These are phyloP conservation scores for Ariopsis seemanni DNA, from an alignment of 2,113 vertebrate species.

Conservation along the genomic window DNA sequence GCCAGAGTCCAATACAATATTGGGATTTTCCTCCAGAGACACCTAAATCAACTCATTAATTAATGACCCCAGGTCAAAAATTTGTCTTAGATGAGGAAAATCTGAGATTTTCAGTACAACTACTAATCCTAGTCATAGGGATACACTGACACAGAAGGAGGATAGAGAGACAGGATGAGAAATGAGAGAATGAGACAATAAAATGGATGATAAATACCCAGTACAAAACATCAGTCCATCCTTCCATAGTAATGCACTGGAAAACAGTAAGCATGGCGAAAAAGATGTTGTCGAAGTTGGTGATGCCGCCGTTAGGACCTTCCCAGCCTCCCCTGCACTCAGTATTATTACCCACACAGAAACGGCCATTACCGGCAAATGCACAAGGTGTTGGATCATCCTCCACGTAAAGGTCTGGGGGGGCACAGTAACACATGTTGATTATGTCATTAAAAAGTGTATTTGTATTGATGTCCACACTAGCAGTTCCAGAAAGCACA, in stretches of 20 bases:
- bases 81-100: neutral
- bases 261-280: constrained; percentile 92
- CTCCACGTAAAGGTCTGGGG: constrained; percentile 77
- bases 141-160: neutral
- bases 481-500: neutral
- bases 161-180: neutral
- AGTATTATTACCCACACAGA: constrained; percentile 76
- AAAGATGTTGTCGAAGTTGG: constrained; percentile 94
- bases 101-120: neutral
- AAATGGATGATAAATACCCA: constrained; percentile 73
- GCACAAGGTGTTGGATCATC: constrained; percentile 87
- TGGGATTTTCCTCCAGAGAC: neutral
- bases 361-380: constrained; percentile 80
- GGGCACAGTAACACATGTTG: neutral
- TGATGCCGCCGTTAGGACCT: constrained; percentile 89
- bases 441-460: neutral
- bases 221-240: constrained; percentile 89
- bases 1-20: neutral
- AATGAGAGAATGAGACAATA: neutral
- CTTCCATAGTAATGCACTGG: constrained; percentile 92
- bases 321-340: constrained; percentile 84
- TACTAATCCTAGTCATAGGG: neutral
- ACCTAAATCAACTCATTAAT: neutral
- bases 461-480: neutral
- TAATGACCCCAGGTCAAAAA: neutral